Evolutionary conservation across 2,888 invertebrate species (phyloP).

Genomic region (Cotesia congregata): DNA sequence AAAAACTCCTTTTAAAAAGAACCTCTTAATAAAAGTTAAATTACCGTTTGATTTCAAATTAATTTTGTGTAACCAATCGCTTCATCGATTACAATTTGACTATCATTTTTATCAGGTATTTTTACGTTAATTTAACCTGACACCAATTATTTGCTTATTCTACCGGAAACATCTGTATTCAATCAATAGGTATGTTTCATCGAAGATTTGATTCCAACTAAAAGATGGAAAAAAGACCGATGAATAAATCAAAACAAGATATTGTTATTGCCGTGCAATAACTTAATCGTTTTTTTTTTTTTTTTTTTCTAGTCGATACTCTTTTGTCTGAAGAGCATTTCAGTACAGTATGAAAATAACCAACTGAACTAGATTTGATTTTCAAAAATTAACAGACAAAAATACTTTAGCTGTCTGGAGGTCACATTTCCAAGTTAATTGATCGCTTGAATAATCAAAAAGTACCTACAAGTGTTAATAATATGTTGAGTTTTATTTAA

Average conservation of each 20-base stretch:
- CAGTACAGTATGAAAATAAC: not conserved
- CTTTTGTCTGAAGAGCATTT: not conserved
- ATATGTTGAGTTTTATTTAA: not conserved
- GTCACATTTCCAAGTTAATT: not conserved
- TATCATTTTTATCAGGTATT: not conserved
- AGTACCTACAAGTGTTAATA: not conserved
- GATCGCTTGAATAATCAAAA: not conserved
- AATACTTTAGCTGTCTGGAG: not conserved
- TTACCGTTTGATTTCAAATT: not conserved
- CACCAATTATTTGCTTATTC: not conserved
- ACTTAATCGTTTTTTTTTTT: too few species aligned
- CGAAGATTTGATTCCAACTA: too few species aligned
- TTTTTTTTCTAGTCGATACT: too few species aligned
- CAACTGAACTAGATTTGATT: not conserved
- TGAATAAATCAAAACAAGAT: not conserved
- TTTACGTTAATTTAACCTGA: not conserved
- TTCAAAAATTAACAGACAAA: not conserved
- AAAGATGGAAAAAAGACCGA: too few species aligned
- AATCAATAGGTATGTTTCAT: too few species aligned
- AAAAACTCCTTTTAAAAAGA: too few species aligned
- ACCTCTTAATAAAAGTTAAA: too few species aligned
- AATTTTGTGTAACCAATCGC: not conserved
- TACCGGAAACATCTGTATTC: not conserved
- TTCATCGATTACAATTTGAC: not conserved
- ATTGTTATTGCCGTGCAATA: not conserved